Evolutionary conservation across 2,888 invertebrate genomes (phyloP), one percentile per base, ranked within the genome.

Genomic region (Venustoraphidia nigricollis): DNA sequence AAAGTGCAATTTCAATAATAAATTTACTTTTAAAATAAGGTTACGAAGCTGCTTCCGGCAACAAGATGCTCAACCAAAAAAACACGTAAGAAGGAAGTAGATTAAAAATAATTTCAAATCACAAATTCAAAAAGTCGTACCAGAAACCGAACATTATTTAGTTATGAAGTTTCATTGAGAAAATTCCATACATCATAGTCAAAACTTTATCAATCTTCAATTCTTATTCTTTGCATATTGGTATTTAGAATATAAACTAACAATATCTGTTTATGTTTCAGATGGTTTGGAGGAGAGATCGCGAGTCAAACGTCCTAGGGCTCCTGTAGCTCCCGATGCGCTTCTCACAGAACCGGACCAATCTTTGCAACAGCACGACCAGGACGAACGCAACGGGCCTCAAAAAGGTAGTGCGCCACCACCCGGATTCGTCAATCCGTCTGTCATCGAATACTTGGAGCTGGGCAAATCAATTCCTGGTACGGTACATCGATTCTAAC

Each of bases 401-500:
- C 52, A 66, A 17, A 62, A 60, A 46, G 54, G 64, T 4, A 64
- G 57, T 53, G 71, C 73, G 11, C 81, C 83, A 51, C 88, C 87
- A 6, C 76, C 81, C 2, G 79, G 83, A 55, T 89, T 89, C 66
- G 71, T 89, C 56, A 88, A 86, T 63, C 86, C 88, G 40, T 87
- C 87, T 1, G 89, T 89, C 41, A 76, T 85, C 56, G 87, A 88
- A 63, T 89, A 88, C 66, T 72, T 89, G 55, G 88, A 89, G 69
- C 75, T 89, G 56, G 89, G 89, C 59, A 87, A 87, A 76, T 87
- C 88, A 53, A 88, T 89, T 70, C 89, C 89, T 59, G 88, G 89
- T 88, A 71, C 71, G 72, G 27, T 5, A 27, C 27, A 27, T 27
- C 27, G 27, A 27, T 27, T 27, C 27, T 6, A 27, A 27, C 27